Evolutionary conservation across 2,888 invertebrate species (phyloP).

Genomic region (Athalia cordata): DNA sequence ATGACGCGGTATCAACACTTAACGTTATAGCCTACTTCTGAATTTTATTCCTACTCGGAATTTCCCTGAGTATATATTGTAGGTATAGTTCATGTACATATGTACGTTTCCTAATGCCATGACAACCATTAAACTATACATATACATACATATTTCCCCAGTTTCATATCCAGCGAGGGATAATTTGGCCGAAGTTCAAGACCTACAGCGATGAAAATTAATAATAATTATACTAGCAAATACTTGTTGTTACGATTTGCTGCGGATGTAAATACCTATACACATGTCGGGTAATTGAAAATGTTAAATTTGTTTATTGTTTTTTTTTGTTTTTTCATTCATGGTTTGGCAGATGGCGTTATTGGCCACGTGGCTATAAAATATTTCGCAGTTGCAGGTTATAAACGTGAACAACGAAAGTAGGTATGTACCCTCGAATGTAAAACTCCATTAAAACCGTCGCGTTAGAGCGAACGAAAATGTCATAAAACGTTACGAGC

Average conservation of each 20-base stretch:
- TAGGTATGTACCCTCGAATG: background rate
- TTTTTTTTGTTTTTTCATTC: background rate
- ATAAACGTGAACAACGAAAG: background rate
- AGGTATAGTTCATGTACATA: background rate
- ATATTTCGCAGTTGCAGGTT: constrained; percentile 4
- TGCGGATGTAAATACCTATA: background rate
- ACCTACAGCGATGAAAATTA: background rate
- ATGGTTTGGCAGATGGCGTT: background rate
- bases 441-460: constrained; percentile 15
- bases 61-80: too few species aligned
- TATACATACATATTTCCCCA: background rate
- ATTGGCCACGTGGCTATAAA: background rate
- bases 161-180: background rate
- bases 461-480: constrained; percentile 7
- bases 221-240: background rate
- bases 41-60: too few species aligned
- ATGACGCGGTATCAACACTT: too few species aligned
- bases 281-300: background rate
- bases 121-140: background rate
- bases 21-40: too few species aligned
- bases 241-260: too few species aligned
- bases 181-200: background rate
- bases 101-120: background rate
- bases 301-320: background rate
- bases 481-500: constrained; percentile 25